phyloP scores from a whole-genome alignment of 2,888 invertebrate species.

The Biston stratarius region DNA sequence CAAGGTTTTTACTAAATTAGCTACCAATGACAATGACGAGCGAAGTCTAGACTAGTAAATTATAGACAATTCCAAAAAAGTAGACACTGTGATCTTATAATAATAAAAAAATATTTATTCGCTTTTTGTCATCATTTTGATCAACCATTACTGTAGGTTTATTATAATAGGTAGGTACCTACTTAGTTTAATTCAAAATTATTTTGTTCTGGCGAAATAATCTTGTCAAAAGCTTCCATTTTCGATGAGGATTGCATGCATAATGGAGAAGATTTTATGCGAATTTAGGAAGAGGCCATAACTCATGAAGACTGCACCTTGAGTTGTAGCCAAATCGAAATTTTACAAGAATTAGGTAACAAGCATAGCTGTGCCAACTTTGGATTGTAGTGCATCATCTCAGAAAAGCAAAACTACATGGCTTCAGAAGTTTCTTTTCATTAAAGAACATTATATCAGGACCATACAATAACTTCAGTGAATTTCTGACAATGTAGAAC shows the following conservation, averaged over 20 bases:
- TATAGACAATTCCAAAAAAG: not conserved
- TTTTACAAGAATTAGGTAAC: slow-evolving; percentile 6
- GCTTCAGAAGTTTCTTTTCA: not conserved
- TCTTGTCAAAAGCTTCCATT: not conserved
- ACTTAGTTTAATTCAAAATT: no score
- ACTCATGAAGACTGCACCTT: slow-evolving; percentile 22
- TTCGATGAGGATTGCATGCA: not conserved
- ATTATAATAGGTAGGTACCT: no score
- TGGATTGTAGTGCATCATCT: not conserved
- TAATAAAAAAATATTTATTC: no score
- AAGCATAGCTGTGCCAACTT: slow-evolving; percentile 16
- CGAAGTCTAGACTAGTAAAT: slow-evolving; percentile 8
- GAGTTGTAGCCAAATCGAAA: slow-evolving; percentile 28
- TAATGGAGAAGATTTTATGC: not conserved
- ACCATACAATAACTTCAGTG: no score
- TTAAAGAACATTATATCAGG: not conserved
- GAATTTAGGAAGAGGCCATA: slow-evolving; percentile 10
- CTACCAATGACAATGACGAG: not conserved
- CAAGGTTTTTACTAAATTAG: slow-evolving; percentile 1
- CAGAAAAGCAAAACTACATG: not conserved
- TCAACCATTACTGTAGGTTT: not conserved
- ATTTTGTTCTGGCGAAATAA: not conserved
- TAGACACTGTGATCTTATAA: not conserved
- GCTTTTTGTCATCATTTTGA: not conserved
- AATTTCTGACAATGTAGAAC: no score